Evolutionary conservation across 2,797 vertebrate species (phyloP), one percentile per base, ranked within the genome.

Genomic region (Pteronotus mesoamericanus): DNA sequence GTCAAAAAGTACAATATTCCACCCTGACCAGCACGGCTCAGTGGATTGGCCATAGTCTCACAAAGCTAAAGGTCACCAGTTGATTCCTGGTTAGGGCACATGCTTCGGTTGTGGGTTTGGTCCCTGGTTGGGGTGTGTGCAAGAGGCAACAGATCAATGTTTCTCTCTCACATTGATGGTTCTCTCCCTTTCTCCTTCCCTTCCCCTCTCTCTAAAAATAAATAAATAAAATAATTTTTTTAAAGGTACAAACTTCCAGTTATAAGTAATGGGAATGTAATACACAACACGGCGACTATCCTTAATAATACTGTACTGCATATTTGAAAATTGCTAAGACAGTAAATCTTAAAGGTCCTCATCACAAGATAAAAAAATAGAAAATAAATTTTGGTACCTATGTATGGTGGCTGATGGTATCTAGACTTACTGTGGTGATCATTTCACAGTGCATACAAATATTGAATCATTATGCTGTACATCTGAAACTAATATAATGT

Each of bases 161-260:
- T 32, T 61, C 29, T 61, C 59, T 61, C 59, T 61, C 59, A 32
- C 29, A 32, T 61, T 29, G 11, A 59, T 32, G 59, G 61, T 61
- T 64, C 61, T 16, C 59, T 61, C 59, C 21, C 53, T 22, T 53
- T 61, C 61, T n/a, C 61, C 57, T 12, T 61, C 4, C 26, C 26
- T 61, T 61, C 26, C 57, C 57, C 57, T 57, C 4, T 61, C 57
- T 61, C 57, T 29, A 61, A 61, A 61, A 14, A 57, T 26, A 57
- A 57, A 9, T 57, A 91, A 82, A 85, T 93, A 66, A 87, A 21
- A 39, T 19, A 59, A 59, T 61, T 88, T 99, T 59, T 24, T 44
- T 15, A 14, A 39, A 78, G 26, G 26, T 53, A 66, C 19, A 66
- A 21, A 19, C 29, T 71, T 87, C 15, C 29, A 71, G 64, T n/a